Evolutionary conservation across 1,140 invertebrate species (phyloP).

Genomic region (Hycleus phaleratus): DNA sequence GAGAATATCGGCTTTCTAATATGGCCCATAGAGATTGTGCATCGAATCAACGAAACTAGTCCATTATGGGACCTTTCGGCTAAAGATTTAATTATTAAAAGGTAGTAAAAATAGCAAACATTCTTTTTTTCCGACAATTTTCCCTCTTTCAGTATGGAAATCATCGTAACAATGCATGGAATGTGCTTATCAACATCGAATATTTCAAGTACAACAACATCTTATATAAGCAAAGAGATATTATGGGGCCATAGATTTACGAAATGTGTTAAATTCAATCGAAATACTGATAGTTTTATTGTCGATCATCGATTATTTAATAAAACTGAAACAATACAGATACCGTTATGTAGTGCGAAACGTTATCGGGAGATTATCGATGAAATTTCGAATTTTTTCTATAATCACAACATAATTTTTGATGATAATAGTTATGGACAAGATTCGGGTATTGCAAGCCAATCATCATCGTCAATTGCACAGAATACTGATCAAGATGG

Average conservation of each 20-base stretch:
- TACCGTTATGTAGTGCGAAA: conserved; percentile 82
- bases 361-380: conserved; percentile 47
- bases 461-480: too few relatives aligned
- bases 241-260: conserved; percentile 79
- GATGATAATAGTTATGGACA: too few relatives aligned
- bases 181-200: conserved; percentile 70
- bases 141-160: too few relatives aligned
- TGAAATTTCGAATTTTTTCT: conserved; percentile 7
- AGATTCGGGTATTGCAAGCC: too few relatives aligned
- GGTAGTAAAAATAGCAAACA: conserved; percentile 28
- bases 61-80: conserved; percentile 49
- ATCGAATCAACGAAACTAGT: conserved; percentile 51
- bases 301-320: conserved; percentile 70
- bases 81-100: conserved; percentile 49
- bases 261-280: conserved; percentile 27
- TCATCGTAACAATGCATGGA: conserved; percentile 74
- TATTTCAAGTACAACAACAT: conserved; percentile 64
- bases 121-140: too few relatives aligned
- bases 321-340: conserved; percentile 83
- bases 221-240: conserved; percentile 76
- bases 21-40: conserved; percentile 57
- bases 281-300: conserved; percentile 17
- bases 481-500: too few relatives aligned
- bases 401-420: too few relatives aligned
- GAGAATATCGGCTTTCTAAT: conserved; percentile 45